Evolutionary conservation across 2,113 vertebrate genomes (phyloP).

Genomic region (Pituophis catenifer): DNA sequence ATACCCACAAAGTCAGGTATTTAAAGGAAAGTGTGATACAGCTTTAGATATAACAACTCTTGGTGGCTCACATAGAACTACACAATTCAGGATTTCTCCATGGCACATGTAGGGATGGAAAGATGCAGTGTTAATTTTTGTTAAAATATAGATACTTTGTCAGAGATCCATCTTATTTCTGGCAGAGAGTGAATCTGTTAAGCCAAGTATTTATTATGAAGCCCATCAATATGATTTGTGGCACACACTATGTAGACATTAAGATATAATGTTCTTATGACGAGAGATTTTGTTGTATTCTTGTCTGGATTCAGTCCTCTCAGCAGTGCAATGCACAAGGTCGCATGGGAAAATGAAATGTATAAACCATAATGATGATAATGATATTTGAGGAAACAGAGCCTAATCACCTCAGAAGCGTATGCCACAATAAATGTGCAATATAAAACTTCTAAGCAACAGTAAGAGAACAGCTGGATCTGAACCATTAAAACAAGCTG

Average conservation of each 20-base stretch:
- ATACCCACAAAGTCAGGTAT: conserved; percentile 46
- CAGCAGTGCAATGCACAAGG: background rate
- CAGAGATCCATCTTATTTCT: conserved; percentile 17
- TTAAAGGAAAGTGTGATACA: conserved; percentile 53
- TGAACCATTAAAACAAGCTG: background rate
- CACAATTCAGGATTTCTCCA: conserved; percentile 29
- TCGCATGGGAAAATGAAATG: background rate
- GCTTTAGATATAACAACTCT: conserved; percentile 58
- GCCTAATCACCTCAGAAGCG: background rate
- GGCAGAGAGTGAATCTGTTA: conserved; percentile 30
- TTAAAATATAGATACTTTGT: conserved; percentile 24
- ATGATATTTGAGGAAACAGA: background rate
- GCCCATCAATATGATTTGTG: conserved; percentile 8
- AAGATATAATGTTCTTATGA: conserved; percentile 11
- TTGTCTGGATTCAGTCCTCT: background rate
- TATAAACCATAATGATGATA: background rate
- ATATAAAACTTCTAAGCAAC: background rate
- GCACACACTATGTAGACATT: background rate
- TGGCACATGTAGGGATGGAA: conserved; percentile 8
- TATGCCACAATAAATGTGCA: background rate
- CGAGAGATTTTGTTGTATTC: background rate
- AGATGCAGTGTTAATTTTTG: background rate
- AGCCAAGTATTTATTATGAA: conserved; percentile 24
- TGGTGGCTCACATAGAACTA: conserved; percentile 8
- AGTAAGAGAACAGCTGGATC: background rate